phyloP scores from a whole-genome alignment of 2,888 invertebrate species.

The Stomorhina lunata region DNA sequence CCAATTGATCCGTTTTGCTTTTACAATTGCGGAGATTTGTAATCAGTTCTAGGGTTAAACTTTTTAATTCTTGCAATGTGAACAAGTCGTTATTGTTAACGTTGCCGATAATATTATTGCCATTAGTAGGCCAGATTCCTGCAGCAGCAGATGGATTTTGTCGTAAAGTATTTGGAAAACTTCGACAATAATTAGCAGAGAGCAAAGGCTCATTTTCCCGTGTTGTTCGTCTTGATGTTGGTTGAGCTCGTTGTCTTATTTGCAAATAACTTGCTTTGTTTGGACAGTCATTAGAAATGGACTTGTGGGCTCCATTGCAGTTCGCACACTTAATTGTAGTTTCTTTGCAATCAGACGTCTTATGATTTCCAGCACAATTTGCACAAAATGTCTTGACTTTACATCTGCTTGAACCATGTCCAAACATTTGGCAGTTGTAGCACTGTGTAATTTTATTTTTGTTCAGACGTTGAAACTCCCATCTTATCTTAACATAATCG shows the following conservation, averaged over 20 bases:
- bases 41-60: not conserved
- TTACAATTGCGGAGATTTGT: slow-evolving; percentile 1
- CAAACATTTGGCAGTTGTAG: slow-evolving; percentile 34
- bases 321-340: not conserved
- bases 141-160: not conserved
- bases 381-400: slow-evolving; percentile 1
- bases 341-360: slow-evolving; percentile 7
- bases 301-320: not conserved
- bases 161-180: not conserved
- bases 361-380: slow-evolving; percentile 17
- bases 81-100: not conserved
- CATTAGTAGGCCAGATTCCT: not conserved
- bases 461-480: not conserved
- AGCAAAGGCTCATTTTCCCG: not conserved
- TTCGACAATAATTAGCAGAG: not conserved
- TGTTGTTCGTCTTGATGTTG: not conserved
- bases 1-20: not conserved
- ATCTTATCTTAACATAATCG: not conserved
- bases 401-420: slow-evolving; percentile 9
- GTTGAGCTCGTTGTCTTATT: not conserved
- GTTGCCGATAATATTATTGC: not conserved
- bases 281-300: not conserved
- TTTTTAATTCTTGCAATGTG: not conserved
- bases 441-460: not conserved
- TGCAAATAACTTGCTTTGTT: not conserved